Evolutionary conservation across 2,113 vertebrate species (phyloP), one percentile per base, ranked within the genome.

Genomic region (Onychostruthus taczanowskii): DNA sequence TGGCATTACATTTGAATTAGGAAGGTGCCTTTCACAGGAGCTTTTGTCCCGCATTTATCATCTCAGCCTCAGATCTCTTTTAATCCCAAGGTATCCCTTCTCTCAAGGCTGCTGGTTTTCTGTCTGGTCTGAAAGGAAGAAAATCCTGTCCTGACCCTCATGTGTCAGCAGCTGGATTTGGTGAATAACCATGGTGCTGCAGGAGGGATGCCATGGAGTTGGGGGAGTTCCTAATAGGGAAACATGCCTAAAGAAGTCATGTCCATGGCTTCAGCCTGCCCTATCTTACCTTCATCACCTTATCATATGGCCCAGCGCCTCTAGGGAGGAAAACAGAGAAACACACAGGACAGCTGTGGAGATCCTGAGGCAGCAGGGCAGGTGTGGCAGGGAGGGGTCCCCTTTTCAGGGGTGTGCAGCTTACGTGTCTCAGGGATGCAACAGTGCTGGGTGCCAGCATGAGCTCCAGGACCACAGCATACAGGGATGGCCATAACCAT

Each of bases 1-100:
- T 94, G 91, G 46, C 68, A 64, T 58, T 72, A 75, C 85, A 55
- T 86, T 67, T 86, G 52, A 85, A 72, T 86, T 70, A 83, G 28
- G 47, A 78, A 67, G 30, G 46, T 84, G 79, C 30, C 63, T 77
- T 94, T 88, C 72, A 44, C 31, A 72, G 55, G 35, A 89, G 6
- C 63, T 70, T 69, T 86, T 84, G n/a, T 75, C 62, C 61, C 10
- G 44, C 3, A 13, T 84, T 84, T 70, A 62, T 56, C 58, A 73
- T 69, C 39, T 86, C 47, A 50, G 4, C 11, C 41, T 77, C 52
- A 75, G 41, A 52, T 35, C 41, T 64, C 20, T 72, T 88, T 89
- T 86, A 75, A 61, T 72, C 52, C 20, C 61, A 52, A 24, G 11
- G 13, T n/a, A 68, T 16, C 22, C 20, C 47, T 75, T 59, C 55